Evolutionary conservation across 2,113 vertebrate genomes (phyloP), one percentile per base, ranked within the genome.

Genomic region (Ctenomys sociabilis): DNA sequence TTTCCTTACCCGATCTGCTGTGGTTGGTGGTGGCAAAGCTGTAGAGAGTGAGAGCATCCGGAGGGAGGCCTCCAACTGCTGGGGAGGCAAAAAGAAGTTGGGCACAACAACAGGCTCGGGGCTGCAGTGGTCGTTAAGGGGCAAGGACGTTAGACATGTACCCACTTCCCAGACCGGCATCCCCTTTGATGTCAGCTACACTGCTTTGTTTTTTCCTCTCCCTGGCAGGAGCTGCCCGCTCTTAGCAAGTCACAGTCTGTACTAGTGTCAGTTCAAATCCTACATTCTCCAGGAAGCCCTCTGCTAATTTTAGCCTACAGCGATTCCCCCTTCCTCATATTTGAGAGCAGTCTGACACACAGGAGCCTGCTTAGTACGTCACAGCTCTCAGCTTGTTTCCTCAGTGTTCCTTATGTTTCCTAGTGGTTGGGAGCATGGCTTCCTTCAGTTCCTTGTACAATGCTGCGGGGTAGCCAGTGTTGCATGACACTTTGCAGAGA

Each of bases 11-110:
- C 87, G 43, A 54, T 97, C 94, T 88, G 91, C 16, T 84, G 95
- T 17, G 1, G 96, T 61, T 72, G 96, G 86, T 37, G 97, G 92
- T 30, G 98, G 98, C 84, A 98, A 98, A 85, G 98, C 97, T 57
- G 99, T 94, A 37, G 99, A 99, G 43, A 98, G 54, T 30, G 98
- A 99, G 49, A 99, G 98, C 85, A 98, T 97, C 96, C 98, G 98
- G 98, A 99, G 98, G 54, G 99, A 99, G 0, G 99, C 99, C 97
- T 99, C 99, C 97, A 99, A 92, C 86, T 99, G 98, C 88, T 99
- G 98, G 35, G 99, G 98, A 0, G 99, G 98, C 75, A 99, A 98
- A 97, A 99, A 99, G 98, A 99, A 99, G 97, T 99, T 99, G 40
- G 99, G 99, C 68, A 99, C 90, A 26, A 98, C 97, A 49, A 98